Base-by-base conservation (phyloP, 2,888 invertebrate species). In the Stenodema calcarata region DNA sequence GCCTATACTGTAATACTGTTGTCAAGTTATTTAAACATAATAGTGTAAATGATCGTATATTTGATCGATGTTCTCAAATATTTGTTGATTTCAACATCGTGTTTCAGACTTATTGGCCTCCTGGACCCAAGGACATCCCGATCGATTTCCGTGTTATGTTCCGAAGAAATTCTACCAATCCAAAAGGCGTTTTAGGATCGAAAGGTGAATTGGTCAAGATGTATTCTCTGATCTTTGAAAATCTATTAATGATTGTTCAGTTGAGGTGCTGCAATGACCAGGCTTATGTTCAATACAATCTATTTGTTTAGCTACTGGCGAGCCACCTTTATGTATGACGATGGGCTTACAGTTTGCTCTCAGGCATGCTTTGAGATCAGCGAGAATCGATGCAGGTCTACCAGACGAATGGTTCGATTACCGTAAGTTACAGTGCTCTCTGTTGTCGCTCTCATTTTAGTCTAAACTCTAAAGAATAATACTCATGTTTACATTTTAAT, bases 51-150 rank as follows among this genome's bases (percentile, higher is more conserved):
- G n/a, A 18, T 70, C n/a, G 9, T 18, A 11, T 14, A 12, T n/a
- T 70, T 70, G 18, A 14, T 18, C 70, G 70, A 11, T 14, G 47
- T 44, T 9, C 89, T 90, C 0, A 87, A 92, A 92, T n/a, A n/a
- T n/a, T n/a, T n/a, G n/a, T n/a, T n/a, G n/a, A 16, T 4, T 50
- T n/a, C 12, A 16, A 50, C 50, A 16, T n/a, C n/a, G n/a, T 62
- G 18, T 73, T 35, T n/a, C 95, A 93, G 79, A 81, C 81, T 7
- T 96, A 96, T 90, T 95, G 95, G 89, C 94, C 94, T 1, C 96
- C 96, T 0, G 95, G 95, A 0, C 93, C 94, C 0, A 95, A 95
- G 90, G 96, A 96, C 89, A 95, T 96, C 89, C 96, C 96, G 0
- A 93, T 94, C 18, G 95, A 96, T 90, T 94, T 96, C 89, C 93